Percentiles rank a stretch among this genome's conserved stretches.
Conservation (phyloP, 2,797 vertebrate genomes). For the Siniperca undulata region DNA sequence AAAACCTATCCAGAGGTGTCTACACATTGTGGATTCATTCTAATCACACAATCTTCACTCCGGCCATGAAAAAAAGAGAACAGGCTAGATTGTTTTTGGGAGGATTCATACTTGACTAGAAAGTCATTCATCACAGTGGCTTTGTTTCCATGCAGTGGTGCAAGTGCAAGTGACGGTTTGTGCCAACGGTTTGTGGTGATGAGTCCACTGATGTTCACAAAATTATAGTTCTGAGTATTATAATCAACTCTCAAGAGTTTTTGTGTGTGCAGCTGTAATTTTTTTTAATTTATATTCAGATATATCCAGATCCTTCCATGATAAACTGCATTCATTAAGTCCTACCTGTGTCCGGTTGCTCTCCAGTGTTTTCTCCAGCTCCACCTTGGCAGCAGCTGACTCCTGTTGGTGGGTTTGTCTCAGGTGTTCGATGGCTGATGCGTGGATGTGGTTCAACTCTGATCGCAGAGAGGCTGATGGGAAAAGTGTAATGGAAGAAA, state of each 20-base stretch:
- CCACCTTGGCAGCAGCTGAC: conserved; percentile 88
- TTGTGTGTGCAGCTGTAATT: background rate
- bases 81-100: background rate
- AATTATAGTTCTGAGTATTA: background rate
- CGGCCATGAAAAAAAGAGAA: background rate
- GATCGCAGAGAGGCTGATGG: conserved; percentile 93
- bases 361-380: conserved; percentile 93
- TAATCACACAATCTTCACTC: conserved; percentile 1
- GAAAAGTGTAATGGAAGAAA: background rate
- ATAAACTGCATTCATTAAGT: background rate
- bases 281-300: background rate
- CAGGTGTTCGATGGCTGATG: conserved; percentile 94
- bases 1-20: background rate
- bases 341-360: conserved; percentile 91
- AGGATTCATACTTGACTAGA: conserved; percentile 22
- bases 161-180: background rate
- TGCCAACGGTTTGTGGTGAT: background rate
- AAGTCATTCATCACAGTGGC: background rate
- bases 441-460: conserved; percentile 96
- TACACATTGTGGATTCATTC: background rate
- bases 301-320: too few relatives aligned
- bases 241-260: background rate
- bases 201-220: background rate
- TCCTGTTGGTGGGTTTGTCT: conserved; percentile 95
- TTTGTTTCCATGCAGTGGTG: conserved; percentile 4